These are phyloP conservation scores for Lysiphlebus fabarum DNA, from an alignment of 1,140 invertebrate species.

Conservation along the genomic window DNA sequence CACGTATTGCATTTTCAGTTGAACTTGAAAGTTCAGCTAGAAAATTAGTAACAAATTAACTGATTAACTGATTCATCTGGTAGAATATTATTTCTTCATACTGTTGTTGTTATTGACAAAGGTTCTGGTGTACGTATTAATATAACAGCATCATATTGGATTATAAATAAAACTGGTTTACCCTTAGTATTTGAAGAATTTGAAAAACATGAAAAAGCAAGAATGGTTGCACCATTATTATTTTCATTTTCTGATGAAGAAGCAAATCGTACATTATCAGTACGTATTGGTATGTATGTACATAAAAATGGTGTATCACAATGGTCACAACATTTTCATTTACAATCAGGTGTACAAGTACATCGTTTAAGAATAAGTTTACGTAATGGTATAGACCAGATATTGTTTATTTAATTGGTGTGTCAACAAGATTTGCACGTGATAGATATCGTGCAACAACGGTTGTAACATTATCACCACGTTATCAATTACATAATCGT, in stretches of 20 bases:
- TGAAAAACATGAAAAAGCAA: constrained; percentile 89
- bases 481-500: constrained; percentile 91
- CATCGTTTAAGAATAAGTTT: constrained; percentile 65
- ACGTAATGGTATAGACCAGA: constrained; percentile 64
- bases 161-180: constrained; percentile 92
- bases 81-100: constrained; percentile 72
- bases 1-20: constrained; percentile 82
- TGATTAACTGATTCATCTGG: constrained; percentile 69
- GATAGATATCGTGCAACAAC: constrained; percentile 86
- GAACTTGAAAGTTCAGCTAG: constrained; percentile 87
- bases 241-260: constrained; percentile 92
- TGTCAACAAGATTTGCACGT: constrained; percentile 81
- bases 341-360: constrained; percentile 72
- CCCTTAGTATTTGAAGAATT: constrained; percentile 95
- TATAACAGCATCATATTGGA: constrained; percentile 87
- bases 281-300: constrained; percentile 70
- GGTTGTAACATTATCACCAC: constrained; percentile 88
- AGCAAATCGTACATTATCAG: constrained; percentile 59
- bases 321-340: constrained; percentile 80
- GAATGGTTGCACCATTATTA: constrained; percentile 87
- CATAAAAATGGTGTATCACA: constrained; percentile 64
- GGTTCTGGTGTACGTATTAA: constrained; percentile 64
- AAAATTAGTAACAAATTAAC: constrained; percentile 87
- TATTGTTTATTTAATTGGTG: constrained; percentile 75
- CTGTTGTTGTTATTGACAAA: constrained; percentile 58